phyloP scores from a whole-genome alignment of 2,113 vertebrate genomes.

The Telmatochromis bifrenatus region DNA sequence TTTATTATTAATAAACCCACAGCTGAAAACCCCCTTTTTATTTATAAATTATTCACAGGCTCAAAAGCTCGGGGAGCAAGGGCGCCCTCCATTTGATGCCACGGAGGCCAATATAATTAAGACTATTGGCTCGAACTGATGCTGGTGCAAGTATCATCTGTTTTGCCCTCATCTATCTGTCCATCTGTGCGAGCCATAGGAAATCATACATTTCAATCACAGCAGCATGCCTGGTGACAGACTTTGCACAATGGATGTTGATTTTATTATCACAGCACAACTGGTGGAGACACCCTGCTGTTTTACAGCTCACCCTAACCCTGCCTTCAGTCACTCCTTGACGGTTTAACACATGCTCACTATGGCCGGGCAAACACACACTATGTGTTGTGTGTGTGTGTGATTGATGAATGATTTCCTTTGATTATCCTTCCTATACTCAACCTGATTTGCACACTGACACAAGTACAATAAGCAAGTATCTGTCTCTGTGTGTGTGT shows the following conservation, averaged over 20 bases:
- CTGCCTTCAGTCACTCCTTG: conserved; percentile 39
- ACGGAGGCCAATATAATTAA: conserved; percentile 60
- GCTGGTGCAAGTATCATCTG: conserved; percentile 28
- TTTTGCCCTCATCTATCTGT: conserved; percentile 24
- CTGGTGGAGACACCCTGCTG: conserved; percentile 52
- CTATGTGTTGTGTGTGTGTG: neutral
- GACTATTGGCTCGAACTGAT: conserved; percentile 43
- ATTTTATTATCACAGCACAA: conserved; percentile 65
- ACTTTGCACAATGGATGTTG: conserved; percentile 54
- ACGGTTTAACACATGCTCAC: conserved; percentile 14
- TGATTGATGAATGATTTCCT: neutral
- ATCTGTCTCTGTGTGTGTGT: rapidly evolving
- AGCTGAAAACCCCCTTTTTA: conserved; percentile 58
- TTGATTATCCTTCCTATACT: neutral
- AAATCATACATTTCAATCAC: conserved; percentile 56
- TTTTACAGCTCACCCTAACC: conserved; percentile 38
- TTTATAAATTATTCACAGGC: conserved; percentile 65
- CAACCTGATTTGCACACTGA: neutral
- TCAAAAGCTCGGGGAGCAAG: conserved; percentile 58
- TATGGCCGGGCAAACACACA: neutral
- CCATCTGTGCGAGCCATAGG: conserved; percentile 56
- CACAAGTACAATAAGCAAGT: neutral
- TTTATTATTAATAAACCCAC: conserved; percentile 76
- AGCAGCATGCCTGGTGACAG: conserved; percentile 42
- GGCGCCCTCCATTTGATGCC: conserved; percentile 51